Evolutionary conservation across 2,797 vertebrate genomes (phyloP).

Genomic region (Eleutherodactylus coqui): DNA sequence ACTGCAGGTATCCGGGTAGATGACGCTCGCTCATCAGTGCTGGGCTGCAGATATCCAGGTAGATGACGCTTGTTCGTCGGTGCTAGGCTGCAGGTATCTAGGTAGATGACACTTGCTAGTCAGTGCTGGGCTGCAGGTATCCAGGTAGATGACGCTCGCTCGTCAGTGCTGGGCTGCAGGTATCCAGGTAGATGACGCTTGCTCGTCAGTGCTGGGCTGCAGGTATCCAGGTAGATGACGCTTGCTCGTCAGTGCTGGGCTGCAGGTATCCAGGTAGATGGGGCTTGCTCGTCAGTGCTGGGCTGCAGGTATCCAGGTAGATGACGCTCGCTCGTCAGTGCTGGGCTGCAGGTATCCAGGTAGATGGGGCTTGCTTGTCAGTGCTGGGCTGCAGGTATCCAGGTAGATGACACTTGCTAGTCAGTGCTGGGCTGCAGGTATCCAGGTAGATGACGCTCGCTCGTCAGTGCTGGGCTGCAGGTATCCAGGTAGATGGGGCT

Average conservation of each 20-base stretch:
- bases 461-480: too few species aligned
- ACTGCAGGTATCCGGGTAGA: slow-evolving; percentile 6
- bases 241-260: too few species aligned
- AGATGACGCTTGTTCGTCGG: neutral
- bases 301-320: slow-evolving; percentile 12
- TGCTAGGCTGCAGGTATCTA: too few species aligned
- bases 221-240: neutral
- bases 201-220: too few species aligned
- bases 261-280: slow-evolving; percentile 2
- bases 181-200: neutral
- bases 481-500: neutral
- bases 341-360: too few species aligned
- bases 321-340: neutral
- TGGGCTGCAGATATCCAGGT: too few species aligned
- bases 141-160: neutral
- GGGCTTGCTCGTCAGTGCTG: neutral
- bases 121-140: too few species aligned
- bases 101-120: neutral
- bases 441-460: neutral
- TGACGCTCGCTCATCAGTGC: neutral
- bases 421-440: too few species aligned
- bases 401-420: neutral
- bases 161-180: too few species aligned
- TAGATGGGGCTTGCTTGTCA: neutral
- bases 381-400: too few species aligned